phyloP scores from a whole-genome alignment of 2,797 vertebrate species.

The Scomberomorus guttatus region DNA sequence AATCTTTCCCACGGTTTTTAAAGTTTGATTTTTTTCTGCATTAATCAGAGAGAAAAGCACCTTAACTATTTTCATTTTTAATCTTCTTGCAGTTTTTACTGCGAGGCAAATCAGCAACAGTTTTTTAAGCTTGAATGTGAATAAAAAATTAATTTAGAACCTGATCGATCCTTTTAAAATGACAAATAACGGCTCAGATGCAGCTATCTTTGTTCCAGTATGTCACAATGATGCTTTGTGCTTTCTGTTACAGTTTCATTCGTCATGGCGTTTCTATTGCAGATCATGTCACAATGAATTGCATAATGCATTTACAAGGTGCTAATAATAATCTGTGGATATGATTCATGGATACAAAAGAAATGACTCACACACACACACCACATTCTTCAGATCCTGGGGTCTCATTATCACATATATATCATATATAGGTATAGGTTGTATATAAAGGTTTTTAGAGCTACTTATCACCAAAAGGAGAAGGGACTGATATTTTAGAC shows the following conservation, averaged over 20 bases:
- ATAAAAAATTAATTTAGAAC: neutral
- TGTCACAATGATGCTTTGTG: neutral
- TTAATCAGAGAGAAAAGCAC: too few relatives aligned
- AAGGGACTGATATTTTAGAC: neutral
- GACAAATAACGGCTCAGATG: neutral
- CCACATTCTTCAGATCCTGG: neutral
- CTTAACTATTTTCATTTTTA: too few relatives aligned
- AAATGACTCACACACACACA: neutral
- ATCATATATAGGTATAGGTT: too few relatives aligned
- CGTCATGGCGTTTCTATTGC: neutral
- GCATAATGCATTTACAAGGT: neutral
- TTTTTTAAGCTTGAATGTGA: neutral
- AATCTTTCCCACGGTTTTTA: neutral
- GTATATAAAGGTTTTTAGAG: neutral
- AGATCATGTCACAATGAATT: neutral
- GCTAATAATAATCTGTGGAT: neutral
- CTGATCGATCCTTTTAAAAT: neutral
- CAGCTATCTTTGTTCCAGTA: neutral
- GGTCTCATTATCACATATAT: neutral
- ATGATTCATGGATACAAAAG: neutral
- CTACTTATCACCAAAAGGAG: neutral
- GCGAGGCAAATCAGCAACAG: too few relatives aligned
- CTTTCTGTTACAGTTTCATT: neutral
- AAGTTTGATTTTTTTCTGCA: too few relatives aligned
- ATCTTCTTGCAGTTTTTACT: too few relatives aligned